Evolutionary conservation across 2,113 vertebrate species (phyloP).

Genomic region (Loxodonta africana): DNA sequence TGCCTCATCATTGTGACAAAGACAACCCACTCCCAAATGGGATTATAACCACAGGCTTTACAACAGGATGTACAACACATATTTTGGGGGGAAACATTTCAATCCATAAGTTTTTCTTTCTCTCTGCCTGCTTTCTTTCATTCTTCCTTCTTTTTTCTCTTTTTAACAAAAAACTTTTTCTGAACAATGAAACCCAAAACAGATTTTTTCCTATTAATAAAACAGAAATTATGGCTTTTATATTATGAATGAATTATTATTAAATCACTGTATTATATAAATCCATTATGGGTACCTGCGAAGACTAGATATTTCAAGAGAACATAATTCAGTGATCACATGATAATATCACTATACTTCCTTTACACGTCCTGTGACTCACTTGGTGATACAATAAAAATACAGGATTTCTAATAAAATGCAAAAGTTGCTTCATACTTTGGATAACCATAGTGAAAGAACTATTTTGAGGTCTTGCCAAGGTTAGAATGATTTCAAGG

Average conservation of each 20-base stretch:
- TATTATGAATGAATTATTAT: conserved; percentile 6
- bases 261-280: neutral
- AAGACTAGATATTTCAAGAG: neutral
- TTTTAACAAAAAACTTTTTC: neutral
- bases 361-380: neutral
- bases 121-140: too few species aligned
- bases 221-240: neutral
- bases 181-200: neutral
- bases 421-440: neutral
- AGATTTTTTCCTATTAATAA: neutral
- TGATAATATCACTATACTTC: neutral
- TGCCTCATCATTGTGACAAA: too few species aligned
- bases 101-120: too few species aligned
- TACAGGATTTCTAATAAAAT: neutral
- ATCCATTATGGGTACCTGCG: neutral
- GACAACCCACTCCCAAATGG: too few species aligned
- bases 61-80: too few species aligned
- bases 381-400: neutral
- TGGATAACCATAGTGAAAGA: neutral
- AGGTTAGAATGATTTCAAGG: neutral
- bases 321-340: neutral
- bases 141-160: neutral
- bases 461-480: neutral
- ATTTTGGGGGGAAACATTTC: too few species aligned
- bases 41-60: too few species aligned